Evolutionary conservation across 2,888 invertebrate species (phyloP), one percentile per base, ranked within the genome.

Genomic region (Meta bourneti): DNA sequence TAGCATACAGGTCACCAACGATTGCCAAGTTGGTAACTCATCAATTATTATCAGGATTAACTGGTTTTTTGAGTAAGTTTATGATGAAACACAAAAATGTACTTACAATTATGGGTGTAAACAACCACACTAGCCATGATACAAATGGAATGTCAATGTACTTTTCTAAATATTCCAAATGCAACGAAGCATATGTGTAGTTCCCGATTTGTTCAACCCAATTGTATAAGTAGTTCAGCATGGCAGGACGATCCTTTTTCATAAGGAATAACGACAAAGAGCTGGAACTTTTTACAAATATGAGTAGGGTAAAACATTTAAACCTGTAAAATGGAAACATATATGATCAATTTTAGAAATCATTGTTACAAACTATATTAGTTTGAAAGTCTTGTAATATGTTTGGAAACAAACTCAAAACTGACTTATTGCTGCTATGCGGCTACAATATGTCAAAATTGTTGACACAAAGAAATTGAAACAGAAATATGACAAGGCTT

Each of bases 51-150:
- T 70, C 13, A 69, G n/a, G n/a, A 11, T 8, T 19, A 70, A 74
- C 7, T 74, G 11, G 0, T 20, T 74, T 34, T 6, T n/a, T 11
- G 19, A 70, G 16, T 70, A 70, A 11, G 16, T 61, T 61, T 61
- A 61, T 61, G 11, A 61, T 11, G 61, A 61, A 61, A 61, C 5
- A 16, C 13, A 34, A 75, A 71, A 34, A 93, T 83, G 94, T 94
- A 80, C 94, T 94, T 80, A 95, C 94, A 91, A 95, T 93, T 91
- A 95, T 93, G 11, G 95, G 95, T 8, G 94, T 94, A 82, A 95
- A 94, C 7, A 95, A 93, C 95, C 95, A 95, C 7, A 95, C 93
- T 7, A 95, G 93, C 93, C 95, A 95, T 94, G 94, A 93, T 78
- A 94, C 80, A 91, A 93, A 93, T 71, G 93, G 93, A 87, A 94